Base-by-base conservation (phyloP, 2,113 vertebrate genomes). In the Bufo gargarizans region DNA sequence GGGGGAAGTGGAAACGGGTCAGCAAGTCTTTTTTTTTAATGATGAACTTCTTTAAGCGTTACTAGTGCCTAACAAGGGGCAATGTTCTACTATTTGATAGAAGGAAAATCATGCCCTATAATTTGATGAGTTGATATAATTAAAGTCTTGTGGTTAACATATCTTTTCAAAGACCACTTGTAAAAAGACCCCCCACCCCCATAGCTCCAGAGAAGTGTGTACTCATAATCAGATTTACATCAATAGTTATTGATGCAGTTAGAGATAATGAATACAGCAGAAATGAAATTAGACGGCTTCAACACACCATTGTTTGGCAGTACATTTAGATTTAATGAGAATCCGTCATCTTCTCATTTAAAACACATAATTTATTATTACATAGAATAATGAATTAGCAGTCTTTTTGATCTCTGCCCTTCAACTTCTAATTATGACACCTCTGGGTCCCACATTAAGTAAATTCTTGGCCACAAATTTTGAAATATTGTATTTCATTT, bases 341-440 rank as follows among this genome's bases (percentile, higher is more conserved):
- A 89, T n/a, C 82, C 77, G 82, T 89, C 87, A 89, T 53, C 71
- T 43, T 77, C 58, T 84, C 33, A 84, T 83, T 84, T 74, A 89
- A 89, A 77, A 84, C 87, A 84, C 82, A 89, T 89, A 89, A 89
- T 84, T 89, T 84, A 89, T 89, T 82, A 89, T 89, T 84, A 89
- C 87, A 89, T 77, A 69, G 84, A 89, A 89, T 89, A 89, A 89
- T 89, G 82, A 84, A 84, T 89, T 89, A 77, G 59, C 74, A 77
- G 84, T 89, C 72, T 78, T 67, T 80, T n/a, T 84, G 87, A 89
- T 84, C 87, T 89, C 76, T 89, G 87, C 82, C 49, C 87, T 89
- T 58, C 82, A 63, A 33, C 72, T 84, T 84, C 72, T 89, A 89
- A 89, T 89, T 89, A 89, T 77, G 76, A 89, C 82, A 89, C 87